Percentiles rank a stretch among this genome's conserved stretches.
Evolutionary conservation across 2,888 invertebrate species (phyloP).

Genomic region (Opisthograptis luteolata): DNA sequence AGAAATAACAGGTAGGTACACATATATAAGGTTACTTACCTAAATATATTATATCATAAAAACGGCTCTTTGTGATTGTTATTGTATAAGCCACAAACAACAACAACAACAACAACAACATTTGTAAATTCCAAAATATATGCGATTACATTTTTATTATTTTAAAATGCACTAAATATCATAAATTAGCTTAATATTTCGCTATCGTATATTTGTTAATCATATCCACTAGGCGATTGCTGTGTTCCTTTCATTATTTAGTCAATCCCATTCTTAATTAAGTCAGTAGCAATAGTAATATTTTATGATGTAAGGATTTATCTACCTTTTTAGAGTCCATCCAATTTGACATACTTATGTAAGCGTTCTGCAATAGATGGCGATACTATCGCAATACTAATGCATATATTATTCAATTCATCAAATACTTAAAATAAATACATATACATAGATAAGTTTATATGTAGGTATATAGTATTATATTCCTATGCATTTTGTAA

Average conservation of each 20-base stretch:
- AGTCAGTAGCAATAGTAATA: constrained; percentile 9
- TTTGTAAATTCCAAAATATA: too few relatives aligned
- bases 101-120: too few relatives aligned
- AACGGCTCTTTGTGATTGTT: too few relatives aligned
- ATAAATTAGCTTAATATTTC: too few relatives aligned
- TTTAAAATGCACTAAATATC: neutral
- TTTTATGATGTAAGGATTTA: neutral
- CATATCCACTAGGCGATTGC: constrained; percentile 46
- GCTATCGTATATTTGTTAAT: constrained; percentile 30
- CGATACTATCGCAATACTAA: neutral
- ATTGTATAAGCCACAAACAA: too few relatives aligned
- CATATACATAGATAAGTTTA: too few relatives aligned
- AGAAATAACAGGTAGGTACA: too few relatives aligned
- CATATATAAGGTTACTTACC: too few relatives aligned
- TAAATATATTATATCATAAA: too few relatives aligned
- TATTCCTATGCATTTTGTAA: constrained; percentile 14
- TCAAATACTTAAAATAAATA: too few relatives aligned
- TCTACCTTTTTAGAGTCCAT: neutral
- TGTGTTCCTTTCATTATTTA: constrained; percentile 31
- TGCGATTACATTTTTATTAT: neutral
- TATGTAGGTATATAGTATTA: neutral
- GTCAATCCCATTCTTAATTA: constrained; percentile 32
- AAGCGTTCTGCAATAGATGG: neutral
- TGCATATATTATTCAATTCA: too few relatives aligned
- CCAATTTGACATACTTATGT: constrained; percentile 1